phyloP scores from a whole-genome alignment of 2,888 invertebrate species.

The Willowsia nigromaculata region DNA sequence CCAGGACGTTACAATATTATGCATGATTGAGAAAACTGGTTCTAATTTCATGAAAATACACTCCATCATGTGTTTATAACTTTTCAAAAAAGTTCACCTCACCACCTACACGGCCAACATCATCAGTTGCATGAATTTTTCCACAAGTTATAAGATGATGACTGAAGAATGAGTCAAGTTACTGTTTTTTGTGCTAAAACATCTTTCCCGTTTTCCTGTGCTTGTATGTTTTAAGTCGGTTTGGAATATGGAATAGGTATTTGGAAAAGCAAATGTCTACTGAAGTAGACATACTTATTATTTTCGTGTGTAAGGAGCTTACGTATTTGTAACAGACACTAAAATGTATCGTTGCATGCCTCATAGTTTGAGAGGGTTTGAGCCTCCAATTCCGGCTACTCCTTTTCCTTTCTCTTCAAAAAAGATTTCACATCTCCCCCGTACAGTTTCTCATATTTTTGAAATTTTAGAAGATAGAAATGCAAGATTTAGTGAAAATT shows the following conservation, averaged over 20 bases:
- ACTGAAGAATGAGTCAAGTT: slow-evolving; percentile 68
- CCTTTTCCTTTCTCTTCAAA: not conserved
- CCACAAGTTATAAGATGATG: slow-evolving; percentile 32
- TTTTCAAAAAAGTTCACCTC: slow-evolving; percentile 5
- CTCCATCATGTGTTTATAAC: slow-evolving; percentile 37
- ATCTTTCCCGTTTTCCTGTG: not conserved
- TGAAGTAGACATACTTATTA: not conserved
- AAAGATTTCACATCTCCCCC: not conserved
- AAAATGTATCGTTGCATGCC: too few relatives aligned
- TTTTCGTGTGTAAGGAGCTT: not conserved
- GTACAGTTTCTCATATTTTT: not conserved
- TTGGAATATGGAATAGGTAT: not conserved
- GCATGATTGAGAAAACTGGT: not conserved
- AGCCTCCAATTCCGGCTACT: slow-evolving; percentile 7
- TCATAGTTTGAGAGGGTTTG: too few relatives aligned
- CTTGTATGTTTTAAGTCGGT: not conserved
- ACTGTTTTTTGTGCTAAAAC: slow-evolving; percentile 1
- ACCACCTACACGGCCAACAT: slow-evolving; percentile 46
- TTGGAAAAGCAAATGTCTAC: not conserved
- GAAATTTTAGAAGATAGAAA: not conserved
- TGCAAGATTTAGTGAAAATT: not conserved
- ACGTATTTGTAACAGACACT: not conserved
- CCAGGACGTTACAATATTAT: too few relatives aligned
- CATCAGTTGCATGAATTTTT: slow-evolving; percentile 10
- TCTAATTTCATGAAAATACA: slow-evolving; percentile 18